These are phyloP conservation scores for Musca domestica DNA, from an alignment of 1,140 invertebrate species.

Conservation along the genomic window DNA sequence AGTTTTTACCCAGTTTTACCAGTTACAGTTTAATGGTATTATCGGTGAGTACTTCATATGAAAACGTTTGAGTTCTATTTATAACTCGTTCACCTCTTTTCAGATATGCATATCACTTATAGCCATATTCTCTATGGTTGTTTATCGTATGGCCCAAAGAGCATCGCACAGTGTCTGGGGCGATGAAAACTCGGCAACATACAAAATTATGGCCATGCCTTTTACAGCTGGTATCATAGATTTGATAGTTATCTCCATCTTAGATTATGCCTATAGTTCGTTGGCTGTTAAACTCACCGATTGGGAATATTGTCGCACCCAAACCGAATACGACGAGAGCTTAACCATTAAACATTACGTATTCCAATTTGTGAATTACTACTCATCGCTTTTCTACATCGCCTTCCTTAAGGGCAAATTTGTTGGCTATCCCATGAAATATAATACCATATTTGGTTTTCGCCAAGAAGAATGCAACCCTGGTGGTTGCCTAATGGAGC, in stretches of 20 bases:
- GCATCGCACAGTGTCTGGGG: conserved; percentile 62
- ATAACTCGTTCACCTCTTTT: conserved; percentile 3
- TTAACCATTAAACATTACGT: conserved; percentile 82
- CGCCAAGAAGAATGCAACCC: conserved; percentile 67
- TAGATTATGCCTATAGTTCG: conserved; percentile 58
- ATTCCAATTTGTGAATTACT: conserved; percentile 86
- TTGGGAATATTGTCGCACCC: conserved; percentile 80
- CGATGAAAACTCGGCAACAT: conserved; percentile 57
- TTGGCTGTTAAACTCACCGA: conserved; percentile 63
- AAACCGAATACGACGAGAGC: conserved; percentile 82
- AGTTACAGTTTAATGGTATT: conserved; percentile 65
- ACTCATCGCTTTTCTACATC: conserved; percentile 83
- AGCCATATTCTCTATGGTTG: conserved; percentile 72
- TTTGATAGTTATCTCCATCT: conserved; percentile 60
- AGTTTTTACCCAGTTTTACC: conserved; percentile 63
- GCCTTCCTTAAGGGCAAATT: conserved; percentile 83
- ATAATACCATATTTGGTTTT: conserved; percentile 68
- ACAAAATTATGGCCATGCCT: conserved; percentile 66
- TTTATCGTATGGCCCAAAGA: conserved; percentile 70
- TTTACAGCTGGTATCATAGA: conserved; percentile 71
- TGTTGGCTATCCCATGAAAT: conserved; percentile 74
- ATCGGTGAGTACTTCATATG: conserved; percentile 55
- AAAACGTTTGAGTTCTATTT: background rate
- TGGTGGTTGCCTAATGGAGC: conserved; percentile 78
- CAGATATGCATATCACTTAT: conserved; percentile 71